Percentiles rank a stretch among this genome's conserved stretches.
These are phyloP conservation scores for Passerina amoena DNA, from an alignment of 2,113 vertebrate species.

Conservation along the genomic window DNA sequence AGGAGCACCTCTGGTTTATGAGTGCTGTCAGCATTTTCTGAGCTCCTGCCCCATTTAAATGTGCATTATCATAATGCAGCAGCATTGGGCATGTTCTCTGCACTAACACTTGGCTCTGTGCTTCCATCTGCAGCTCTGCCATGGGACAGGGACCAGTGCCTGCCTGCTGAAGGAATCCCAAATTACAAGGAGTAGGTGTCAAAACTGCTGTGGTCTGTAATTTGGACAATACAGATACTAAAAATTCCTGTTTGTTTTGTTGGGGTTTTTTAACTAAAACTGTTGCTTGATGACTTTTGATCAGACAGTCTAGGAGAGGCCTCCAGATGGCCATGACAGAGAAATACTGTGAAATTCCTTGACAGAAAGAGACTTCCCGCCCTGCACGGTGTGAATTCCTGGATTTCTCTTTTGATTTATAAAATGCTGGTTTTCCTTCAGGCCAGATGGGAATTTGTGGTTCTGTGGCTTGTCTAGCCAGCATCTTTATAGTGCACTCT, in stretches of 20 bases:
- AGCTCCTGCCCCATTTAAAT: background rate
- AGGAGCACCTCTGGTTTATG: background rate
- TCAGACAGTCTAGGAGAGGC: background rate
- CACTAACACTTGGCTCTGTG: background rate
- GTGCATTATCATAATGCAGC: background rate
- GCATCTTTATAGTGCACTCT: background rate
- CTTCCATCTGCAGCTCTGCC: slow-evolving; percentile 46
- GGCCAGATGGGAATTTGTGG: background rate
- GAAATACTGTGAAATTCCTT: background rate
- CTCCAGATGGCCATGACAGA: background rate
- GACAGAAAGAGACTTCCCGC: background rate
- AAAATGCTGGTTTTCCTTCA: background rate
- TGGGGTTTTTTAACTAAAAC: background rate
- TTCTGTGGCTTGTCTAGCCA: background rate
- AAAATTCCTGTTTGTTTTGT: background rate
- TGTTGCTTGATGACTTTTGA: background rate
- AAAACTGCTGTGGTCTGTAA: background rate
- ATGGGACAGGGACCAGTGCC: slow-evolving; percentile 52
- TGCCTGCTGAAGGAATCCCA: slow-evolving; percentile 41
- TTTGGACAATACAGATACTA: background rate
- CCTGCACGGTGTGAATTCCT: background rate
- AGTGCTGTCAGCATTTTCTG: background rate
- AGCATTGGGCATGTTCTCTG: background rate
- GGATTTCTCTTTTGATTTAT: background rate
- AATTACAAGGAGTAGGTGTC: slow-evolving; percentile 63